These are phyloP conservation scores for Colistium nudipinnis DNA, from an alignment of 2,113 vertebrate species.

Conservation along the genomic window DNA sequence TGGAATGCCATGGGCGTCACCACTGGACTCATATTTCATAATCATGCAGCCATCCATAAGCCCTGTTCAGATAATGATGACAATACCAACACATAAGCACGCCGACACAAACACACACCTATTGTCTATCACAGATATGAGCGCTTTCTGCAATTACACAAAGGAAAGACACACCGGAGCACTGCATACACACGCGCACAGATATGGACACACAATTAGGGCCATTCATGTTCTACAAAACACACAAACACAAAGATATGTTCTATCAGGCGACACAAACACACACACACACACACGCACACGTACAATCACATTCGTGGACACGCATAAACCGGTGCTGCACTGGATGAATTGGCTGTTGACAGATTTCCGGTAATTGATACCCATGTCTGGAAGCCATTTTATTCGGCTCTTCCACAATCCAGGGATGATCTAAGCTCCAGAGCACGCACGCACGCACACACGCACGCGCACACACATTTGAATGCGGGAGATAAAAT, in stretches of 20 bases:
- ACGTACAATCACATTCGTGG: background rate
- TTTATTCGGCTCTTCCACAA: conserved; percentile 59
- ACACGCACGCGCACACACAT: conserved; percentile 7
- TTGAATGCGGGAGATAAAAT: conserved; percentile 39
- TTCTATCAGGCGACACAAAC: background rate
- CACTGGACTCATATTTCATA: conserved; percentile 62
- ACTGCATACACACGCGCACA: background rate
- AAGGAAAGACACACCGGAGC: background rate
- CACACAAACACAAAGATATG: conserved; percentile 23
- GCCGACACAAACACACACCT: too few relatives aligned
- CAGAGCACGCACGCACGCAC: conserved; percentile 4
- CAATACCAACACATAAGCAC: conserved; percentile 30
- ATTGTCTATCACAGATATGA: background rate
- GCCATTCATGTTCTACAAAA: conserved; percentile 29
- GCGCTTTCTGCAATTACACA: conserved; percentile 14
- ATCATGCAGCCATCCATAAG: conserved; percentile 56
- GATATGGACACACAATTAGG: conserved; percentile 38
- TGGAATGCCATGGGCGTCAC: conserved; percentile 64
- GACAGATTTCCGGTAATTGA: conserved; percentile 73
- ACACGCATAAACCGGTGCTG: background rate
- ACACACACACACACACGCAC: background rate
- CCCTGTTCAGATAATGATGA: conserved; percentile 57
- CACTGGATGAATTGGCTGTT: conserved; percentile 57
- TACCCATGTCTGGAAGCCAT: conserved; percentile 63
- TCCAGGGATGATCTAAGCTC: conserved; percentile 47